These are phyloP conservation scores for Danionella dracula DNA, from an alignment of 2,797 vertebrate genomes.

Conservation along the genomic window DNA sequence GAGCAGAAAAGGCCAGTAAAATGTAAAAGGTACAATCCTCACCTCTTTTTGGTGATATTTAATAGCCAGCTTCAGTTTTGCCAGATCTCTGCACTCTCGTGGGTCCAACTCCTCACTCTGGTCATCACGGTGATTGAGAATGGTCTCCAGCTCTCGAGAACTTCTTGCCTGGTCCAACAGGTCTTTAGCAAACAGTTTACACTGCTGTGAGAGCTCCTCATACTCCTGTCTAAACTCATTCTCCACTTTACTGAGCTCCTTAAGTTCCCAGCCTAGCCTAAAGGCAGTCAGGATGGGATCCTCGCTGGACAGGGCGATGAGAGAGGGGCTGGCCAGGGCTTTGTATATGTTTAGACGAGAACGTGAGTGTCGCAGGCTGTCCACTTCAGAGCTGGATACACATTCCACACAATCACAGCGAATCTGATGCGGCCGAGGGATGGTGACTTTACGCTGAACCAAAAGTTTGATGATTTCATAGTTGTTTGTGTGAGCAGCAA, in stretches of 20 bases:
- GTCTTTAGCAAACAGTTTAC: slow-evolving; percentile 96
- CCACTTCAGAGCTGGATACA: slow-evolving; percentile 91
- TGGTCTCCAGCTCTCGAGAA: slow-evolving; percentile 90
- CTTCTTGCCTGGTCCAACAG: slow-evolving; percentile 92
- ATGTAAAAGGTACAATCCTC: slow-evolving; percentile 42
- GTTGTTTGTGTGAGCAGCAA: slow-evolving; percentile 97
- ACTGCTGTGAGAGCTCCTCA: slow-evolving; percentile 94
- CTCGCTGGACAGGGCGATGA: slow-evolving; percentile 92
- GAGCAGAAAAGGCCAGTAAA: too few relatives aligned
- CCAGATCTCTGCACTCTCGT: slow-evolving; percentile 86
- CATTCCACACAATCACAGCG: slow-evolving; percentile 93
- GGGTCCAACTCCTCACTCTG: slow-evolving; percentile 90
- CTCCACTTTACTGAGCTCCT: slow-evolving; percentile 95
- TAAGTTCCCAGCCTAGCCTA: slow-evolving; percentile 91
- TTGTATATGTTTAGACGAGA: slow-evolving; percentile 94
- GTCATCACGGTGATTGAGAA: slow-evolving; percentile 93
- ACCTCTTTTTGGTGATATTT: slow-evolving; percentile 96
- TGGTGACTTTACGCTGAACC: slow-evolving; percentile 88
- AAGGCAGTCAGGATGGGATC: slow-evolving; percentile 94
- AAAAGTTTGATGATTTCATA: slow-evolving; percentile 97
- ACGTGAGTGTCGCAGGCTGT: slow-evolving; percentile 89
- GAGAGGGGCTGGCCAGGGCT: slow-evolving; percentile 87
- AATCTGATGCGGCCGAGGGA: slow-evolving; percentile 91
- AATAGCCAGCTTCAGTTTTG: slow-evolving; percentile 95
- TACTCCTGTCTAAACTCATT: slow-evolving; percentile 97